Percentiles rank a stretch among this genome's conserved stretches.
Conservation (phyloP, 2,797 vertebrate species). For the Aplochiton taeniatus region DNA sequence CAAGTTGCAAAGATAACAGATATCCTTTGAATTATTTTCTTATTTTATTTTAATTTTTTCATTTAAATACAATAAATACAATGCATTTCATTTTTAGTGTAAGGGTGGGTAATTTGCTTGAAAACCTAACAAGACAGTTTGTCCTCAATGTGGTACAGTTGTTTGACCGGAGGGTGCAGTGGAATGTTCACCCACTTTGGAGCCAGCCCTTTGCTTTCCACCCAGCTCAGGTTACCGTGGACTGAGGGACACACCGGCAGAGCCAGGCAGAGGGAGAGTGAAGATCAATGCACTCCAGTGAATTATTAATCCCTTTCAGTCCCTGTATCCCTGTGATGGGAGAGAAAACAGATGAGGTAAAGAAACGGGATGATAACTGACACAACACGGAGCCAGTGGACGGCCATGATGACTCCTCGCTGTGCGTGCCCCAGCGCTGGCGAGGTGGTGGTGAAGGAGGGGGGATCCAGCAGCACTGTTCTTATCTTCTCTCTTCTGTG, state of each 20-base stretch:
- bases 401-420: no score
- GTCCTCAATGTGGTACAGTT: constrained; percentile 32
- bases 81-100: neutral
- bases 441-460: neutral
- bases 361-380: no score
- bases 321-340: constrained; percentile 23
- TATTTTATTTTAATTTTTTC: neutral
- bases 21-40: neutral
- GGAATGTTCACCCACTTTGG: constrained; percentile 16
- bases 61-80: no score
- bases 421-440: constrained; percentile 7
- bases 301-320: constrained; percentile 58
- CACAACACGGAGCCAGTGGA: no score
- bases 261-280: constrained; percentile 20
- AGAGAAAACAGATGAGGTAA: no score
- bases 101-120: constrained; percentile 4
- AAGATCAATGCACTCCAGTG: constrained; percentile 46
- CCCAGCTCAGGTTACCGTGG: constrained; percentile 45
- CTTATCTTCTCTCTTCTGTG: constrained; percentile 1
- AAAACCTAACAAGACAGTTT: constrained; percentile 18
- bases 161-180: constrained; percentile 30
- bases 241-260: neutral
- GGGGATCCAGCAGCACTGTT: neutral
- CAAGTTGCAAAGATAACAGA: no score
- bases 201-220: constrained; percentile 27